phyloP scores from a whole-genome alignment of 2,888 invertebrate genomes.

The Dryobotodes eremita region DNA sequence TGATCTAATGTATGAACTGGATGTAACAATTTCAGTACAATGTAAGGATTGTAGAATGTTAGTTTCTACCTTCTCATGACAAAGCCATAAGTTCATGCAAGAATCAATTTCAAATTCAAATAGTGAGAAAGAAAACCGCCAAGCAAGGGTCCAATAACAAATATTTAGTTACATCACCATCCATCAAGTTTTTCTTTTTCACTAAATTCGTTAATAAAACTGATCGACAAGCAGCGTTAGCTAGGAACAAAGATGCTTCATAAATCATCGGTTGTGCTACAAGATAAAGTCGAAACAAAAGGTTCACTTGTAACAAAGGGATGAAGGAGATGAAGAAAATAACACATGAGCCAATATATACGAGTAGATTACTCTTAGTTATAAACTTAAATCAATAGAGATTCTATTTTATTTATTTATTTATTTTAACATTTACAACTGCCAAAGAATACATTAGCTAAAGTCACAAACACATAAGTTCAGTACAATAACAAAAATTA shows the following conservation, averaged over 20 bases:
- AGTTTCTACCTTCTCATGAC: background rate
- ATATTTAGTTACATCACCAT: constrained; percentile 32
- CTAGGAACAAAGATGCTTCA: constrained; percentile 57
- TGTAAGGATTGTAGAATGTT: background rate
- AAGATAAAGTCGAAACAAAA: constrained; percentile 11
- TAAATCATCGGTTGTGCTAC: constrained; percentile 55
- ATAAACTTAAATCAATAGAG: background rate
- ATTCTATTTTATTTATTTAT: too few species aligned
- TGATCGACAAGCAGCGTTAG: constrained; percentile 56
- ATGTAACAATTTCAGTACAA: background rate
- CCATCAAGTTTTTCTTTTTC: constrained; percentile 35
- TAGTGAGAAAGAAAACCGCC: background rate
- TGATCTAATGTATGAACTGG: background rate
- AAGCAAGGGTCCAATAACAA: constrained; percentile 11
- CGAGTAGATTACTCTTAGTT: background rate
- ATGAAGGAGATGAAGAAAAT: too few species aligned
- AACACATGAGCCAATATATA: background rate
- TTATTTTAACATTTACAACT: too few species aligned
- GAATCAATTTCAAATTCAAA: background rate
- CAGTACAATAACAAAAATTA: too few species aligned
- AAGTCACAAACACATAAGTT: too few species aligned
- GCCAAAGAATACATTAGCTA: too few species aligned
- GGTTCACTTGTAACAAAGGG: background rate
- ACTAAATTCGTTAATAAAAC: constrained; percentile 56
- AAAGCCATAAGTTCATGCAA: background rate